Base-by-base conservation (phyloP, 2,888 invertebrate species). In the Lithophane leautieri region DNA sequence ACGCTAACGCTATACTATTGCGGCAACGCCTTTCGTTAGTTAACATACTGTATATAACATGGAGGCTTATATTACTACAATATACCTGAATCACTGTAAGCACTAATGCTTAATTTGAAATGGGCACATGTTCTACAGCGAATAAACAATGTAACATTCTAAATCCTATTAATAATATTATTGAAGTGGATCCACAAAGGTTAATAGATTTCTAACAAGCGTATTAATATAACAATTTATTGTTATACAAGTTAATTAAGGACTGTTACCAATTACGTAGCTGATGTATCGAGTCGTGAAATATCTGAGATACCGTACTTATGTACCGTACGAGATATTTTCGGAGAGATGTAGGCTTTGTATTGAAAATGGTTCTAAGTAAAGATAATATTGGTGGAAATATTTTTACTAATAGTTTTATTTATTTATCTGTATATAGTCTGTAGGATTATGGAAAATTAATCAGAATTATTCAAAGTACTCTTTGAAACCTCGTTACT, bases 181-280 rank as follows among this genome's bases (percentile, higher is more conserved):
- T 34, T 14, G 11, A 47, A 68, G 47, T 76, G 25, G 25, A 6
- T 70, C 22, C 52, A 54, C 77, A 58, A 63, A 74, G 60, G 62
- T 60, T 73, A 73, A 68, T 67, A 74, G 60, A 73, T 86, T 65
- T 61, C 61, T 50, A 66, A 73, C 79, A 72, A 79, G 71, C 61
- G 25, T 73, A 62, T 67, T 75, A 86, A 81, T 84, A 78, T 74
- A 71, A 78, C 73, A 78, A 83, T 86, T 79, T 83, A 84, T 79
- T 83, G 60, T 62, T 54, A 34, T 34, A 65, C 77, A 69, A 75
- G 78, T 85, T 85, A 87, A 86, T 85, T 84, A 81, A 52, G 56
- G 62, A 50, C 62, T 81, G 73, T 65, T 70, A 58, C 70, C 65
- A 71, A 76, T 85, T 77, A 81, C 68, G 74, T 76, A 52, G 56